Evolutionary conservation across 2,888 invertebrate genomes (phyloP).

Genomic region (Nyleta sp.): DNA sequence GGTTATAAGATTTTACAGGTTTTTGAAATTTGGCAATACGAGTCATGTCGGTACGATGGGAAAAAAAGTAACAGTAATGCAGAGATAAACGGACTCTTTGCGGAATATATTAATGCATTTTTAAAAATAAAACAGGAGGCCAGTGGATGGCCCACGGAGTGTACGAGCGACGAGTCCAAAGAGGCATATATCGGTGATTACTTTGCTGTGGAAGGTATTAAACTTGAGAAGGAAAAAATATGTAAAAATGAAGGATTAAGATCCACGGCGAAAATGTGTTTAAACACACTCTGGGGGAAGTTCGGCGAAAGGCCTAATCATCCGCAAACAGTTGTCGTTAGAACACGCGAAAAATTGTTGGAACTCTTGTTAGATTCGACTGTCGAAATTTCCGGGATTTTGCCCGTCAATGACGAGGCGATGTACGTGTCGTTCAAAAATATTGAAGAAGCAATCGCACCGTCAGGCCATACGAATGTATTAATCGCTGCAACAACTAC

Average conservation of each 20-base stretch:
- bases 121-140: slow-evolving; percentile 42
- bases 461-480: not conserved
- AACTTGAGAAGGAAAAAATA: slow-evolving; percentile 28
- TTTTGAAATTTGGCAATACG: slow-evolving; percentile 76
- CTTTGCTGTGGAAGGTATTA: slow-evolving; percentile 6
- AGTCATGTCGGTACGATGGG: slow-evolving; percentile 61
- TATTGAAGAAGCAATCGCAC: not conserved
- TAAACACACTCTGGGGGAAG: slow-evolving; percentile 55
- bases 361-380: not conserved
- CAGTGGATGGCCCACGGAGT: slow-evolving; percentile 20
- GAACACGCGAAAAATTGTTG: slow-evolving; percentile 11
- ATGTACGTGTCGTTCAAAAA: slow-evolving; percentile 4
- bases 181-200: not conserved
- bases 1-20: slow-evolving; percentile 74
- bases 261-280: slow-evolving; percentile 24
- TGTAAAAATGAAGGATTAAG: slow-evolving; percentile 32
- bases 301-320: slow-evolving; percentile 29
- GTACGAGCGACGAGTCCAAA: not conserved
- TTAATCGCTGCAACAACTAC: slow-evolving; percentile 22
- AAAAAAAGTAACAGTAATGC: not conserved
- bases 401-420: slow-evolving; percentile 11
- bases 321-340: slow-evolving; percentile 12
- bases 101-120: slow-evolving; percentile 39
- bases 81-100: slow-evolving; percentile 19
- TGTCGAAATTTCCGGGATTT: slow-evolving; percentile 2